phyloP scores from a whole-genome alignment of 2,797 vertebrate species.

The Parauchenoglanis ngamensis region DNA sequence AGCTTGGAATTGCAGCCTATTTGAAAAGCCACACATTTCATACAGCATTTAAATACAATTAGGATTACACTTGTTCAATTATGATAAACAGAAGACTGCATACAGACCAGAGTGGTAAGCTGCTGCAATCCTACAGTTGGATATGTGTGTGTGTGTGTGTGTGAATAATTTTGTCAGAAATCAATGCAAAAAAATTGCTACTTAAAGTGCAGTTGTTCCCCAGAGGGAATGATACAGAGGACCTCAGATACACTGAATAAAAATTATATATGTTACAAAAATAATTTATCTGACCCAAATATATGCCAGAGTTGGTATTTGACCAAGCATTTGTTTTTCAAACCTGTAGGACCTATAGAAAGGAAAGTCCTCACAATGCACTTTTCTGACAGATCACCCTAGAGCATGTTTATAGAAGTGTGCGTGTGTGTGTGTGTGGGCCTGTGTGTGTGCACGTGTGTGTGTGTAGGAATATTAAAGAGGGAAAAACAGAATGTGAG shows the following conservation, averaged over 20 bases:
- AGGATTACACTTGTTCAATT: conserved; percentile 53
- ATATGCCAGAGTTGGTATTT: neutral
- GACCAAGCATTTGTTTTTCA: neutral
- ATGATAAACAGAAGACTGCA: conserved; percentile 40
- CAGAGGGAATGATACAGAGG: neutral
- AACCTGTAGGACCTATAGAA: neutral
- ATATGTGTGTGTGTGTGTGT: neutral
- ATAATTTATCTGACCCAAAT: neutral
- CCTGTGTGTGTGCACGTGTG: neutral
- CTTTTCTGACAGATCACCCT: neutral
- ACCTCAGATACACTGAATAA: neutral
- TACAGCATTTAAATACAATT: conserved; percentile 50
- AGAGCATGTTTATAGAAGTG: neutral
- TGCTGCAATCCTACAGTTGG: neutral
- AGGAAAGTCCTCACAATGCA: neutral
- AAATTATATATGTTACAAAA: conserved; percentile 2
- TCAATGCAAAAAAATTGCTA: neutral
- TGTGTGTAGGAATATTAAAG: neutral
- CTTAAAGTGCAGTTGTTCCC: neutral
- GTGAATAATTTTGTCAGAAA: neutral
- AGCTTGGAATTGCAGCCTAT: conserved; percentile 25
- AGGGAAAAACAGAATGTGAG: neutral
- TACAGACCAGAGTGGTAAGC: conserved; percentile 23
- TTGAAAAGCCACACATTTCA: conserved; percentile 43
- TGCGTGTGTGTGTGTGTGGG: neutral